Percentiles rank a stretch among this genome's conserved stretches.
Evolutionary conservation across 2,113 vertebrate species (phyloP).

Genomic region (Brachyhypopomus occidentalis): DNA sequence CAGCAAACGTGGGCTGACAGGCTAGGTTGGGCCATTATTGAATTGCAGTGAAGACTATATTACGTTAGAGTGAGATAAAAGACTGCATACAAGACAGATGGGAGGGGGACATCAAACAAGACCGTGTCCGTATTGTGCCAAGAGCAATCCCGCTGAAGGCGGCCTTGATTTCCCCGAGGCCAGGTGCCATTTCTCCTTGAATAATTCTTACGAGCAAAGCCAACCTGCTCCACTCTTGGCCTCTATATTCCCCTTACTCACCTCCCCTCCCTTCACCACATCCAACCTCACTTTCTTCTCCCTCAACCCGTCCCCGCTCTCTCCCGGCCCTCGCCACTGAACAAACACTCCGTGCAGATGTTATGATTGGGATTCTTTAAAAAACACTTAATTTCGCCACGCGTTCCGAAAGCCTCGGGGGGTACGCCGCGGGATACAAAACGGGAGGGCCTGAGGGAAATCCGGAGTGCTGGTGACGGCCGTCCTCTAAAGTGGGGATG

Average conservation of each 20-base stretch:
- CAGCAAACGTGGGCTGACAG: constrained; percentile 95
- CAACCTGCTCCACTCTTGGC: constrained; percentile 77
- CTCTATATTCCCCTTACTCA: constrained; percentile 75
- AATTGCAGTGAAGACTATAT: constrained; percentile 95
- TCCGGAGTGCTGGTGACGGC: constrained; percentile 32
- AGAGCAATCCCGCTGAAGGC: constrained; percentile 91
- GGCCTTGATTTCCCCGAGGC: constrained; percentile 90
- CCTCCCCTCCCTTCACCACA: constrained; percentile 24
- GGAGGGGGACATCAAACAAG: constrained; percentile 97
- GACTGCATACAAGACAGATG: constrained; percentile 94
- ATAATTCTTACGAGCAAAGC: constrained; percentile 86
- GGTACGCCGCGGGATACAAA: constrained; percentile 14
- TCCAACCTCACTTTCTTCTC: constrained; percentile 39
- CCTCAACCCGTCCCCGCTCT: constrained; percentile 7
- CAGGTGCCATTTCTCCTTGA: constrained; percentile 85
- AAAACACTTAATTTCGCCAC: constrained; percentile 70
- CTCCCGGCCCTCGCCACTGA: constrained; percentile 68
- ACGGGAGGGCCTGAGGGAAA: constrained; percentile 63
- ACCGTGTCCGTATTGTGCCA: constrained; percentile 92
- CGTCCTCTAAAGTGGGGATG: constrained; percentile 38
- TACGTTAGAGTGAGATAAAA: constrained; percentile 99
- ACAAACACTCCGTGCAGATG: constrained; percentile 60
- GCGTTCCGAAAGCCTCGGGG: constrained; percentile 47
- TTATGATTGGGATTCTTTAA: constrained; percentile 71
- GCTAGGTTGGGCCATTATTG: constrained; percentile 93